Percentiles rank a stretch among this genome's conserved stretches.
phyloP scores from a whole-genome alignment of 2,113 vertebrate species.

The Tetraodon nigroviridis region DNA sequence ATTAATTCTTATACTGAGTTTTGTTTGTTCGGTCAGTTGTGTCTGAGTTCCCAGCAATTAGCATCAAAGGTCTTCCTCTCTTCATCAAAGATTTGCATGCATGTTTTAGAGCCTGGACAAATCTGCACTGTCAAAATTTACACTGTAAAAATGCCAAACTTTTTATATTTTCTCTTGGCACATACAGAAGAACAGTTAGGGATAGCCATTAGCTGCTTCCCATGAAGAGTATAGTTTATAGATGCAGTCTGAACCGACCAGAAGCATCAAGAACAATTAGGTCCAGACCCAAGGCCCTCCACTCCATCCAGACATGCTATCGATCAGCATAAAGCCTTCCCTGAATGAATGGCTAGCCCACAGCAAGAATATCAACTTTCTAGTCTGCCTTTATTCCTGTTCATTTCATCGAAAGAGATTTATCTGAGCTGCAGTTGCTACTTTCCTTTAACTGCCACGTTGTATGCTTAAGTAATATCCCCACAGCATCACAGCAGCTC shows the following conservation, averaged over 20 bases:
- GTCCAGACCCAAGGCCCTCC: conserved; percentile 52
- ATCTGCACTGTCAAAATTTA: conserved; percentile 22
- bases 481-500: conserved; percentile 35
- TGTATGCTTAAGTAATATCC: conserved; percentile 22
- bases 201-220: conserved; percentile 27
- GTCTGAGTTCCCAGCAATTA: too few relatives aligned
- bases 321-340: conserved; percentile 63
- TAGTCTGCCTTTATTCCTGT: conserved; percentile 46
- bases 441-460: conserved; percentile 5
- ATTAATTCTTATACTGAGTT: conserved; percentile 25
- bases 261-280: conserved; percentile 66
- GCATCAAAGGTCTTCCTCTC: too few relatives aligned
- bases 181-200: conserved; percentile 48
- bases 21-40: too few relatives aligned
- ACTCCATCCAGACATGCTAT: conserved; percentile 60
- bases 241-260: conserved; percentile 57
- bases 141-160: conserved; percentile 33
- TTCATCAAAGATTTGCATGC: too few relatives aligned
- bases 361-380: conserved; percentile 54
- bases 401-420: conserved; percentile 20
- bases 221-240: conserved; percentile 55
- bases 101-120: background rate
- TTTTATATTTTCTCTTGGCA: conserved; percentile 52
- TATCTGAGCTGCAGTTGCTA: conserved; percentile 7
- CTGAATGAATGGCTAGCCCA: conserved; percentile 65